Conservation (phyloP, 1,140 invertebrate genomes). For the Neodiprion pinetum region DNA sequence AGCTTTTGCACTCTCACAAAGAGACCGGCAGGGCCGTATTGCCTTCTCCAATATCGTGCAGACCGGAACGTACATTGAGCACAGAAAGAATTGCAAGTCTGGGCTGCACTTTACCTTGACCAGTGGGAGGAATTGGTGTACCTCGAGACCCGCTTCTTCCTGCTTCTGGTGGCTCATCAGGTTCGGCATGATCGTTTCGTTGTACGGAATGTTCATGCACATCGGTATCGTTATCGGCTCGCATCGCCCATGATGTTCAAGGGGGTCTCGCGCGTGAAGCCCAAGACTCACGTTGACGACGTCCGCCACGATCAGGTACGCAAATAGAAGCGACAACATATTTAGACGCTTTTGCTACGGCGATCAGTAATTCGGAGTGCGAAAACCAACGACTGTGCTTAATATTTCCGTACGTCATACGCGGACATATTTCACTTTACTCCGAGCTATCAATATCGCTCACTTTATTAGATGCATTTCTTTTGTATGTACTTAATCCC, state of each 20-base stretch:
- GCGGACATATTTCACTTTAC: no score
- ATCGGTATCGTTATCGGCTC: conserved; percentile 92
- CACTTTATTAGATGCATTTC: no score
- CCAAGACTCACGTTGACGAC: not conserved
- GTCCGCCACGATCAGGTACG: not conserved
- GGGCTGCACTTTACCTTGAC: conserved; percentile 95
- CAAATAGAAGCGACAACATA: not conserved
- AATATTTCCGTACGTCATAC: no score
- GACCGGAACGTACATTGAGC: conserved; percentile 94
- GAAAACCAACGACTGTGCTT: no score
- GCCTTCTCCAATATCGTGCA: conserved; percentile 92
- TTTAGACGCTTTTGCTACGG: conserved; percentile 4
- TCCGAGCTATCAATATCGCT: no score
- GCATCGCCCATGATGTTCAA: conserved; percentile 83
- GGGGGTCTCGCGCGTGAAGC: conserved; percentile 54
- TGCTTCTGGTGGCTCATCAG: conserved; percentile 91
- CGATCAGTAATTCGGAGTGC: not conserved
- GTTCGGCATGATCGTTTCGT: conserved; percentile 96
- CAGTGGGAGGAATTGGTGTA: conserved; percentile 94
- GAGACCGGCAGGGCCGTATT: conserved; percentile 89
- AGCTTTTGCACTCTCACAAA: conserved; percentile 86
- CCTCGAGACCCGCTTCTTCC: conserved; percentile 92
- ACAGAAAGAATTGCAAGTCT: conserved; percentile 94
- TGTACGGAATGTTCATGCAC: conserved; percentile 93
- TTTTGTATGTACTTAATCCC: no score